Evolutionary conservation across 2,113 vertebrate genomes (phyloP).

Genomic region (Shinisaurus crocodilurus): DNA sequence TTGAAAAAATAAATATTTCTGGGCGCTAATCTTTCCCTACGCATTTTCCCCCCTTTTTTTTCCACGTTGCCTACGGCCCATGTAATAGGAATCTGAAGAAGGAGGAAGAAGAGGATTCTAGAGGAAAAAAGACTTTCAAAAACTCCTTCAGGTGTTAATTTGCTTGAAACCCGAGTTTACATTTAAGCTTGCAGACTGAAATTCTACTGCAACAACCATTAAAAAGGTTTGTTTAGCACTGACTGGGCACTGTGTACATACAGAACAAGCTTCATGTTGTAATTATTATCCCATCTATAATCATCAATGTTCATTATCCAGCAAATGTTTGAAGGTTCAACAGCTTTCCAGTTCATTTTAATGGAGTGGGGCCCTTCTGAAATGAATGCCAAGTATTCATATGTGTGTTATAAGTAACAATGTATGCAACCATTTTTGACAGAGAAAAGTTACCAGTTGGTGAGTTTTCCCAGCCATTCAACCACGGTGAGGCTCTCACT

Average conservation of each 20-base stretch:
- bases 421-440: background rate
- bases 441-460: background rate
- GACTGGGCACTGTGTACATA: background rate
- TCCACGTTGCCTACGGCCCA: constrained; percentile 29
- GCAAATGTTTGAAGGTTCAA: background rate
- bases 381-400: background rate
- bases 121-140: background rate
- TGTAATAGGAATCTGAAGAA: constrained; percentile 61
- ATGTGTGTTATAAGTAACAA: background rate
- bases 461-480: background rate
- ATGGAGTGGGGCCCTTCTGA: background rate
- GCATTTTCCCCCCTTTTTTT: background rate
- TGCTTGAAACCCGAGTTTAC: background rate
- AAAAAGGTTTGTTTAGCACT: background rate
- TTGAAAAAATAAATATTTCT: constrained; percentile 61
- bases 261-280: background rate
- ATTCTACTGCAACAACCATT: background rate
- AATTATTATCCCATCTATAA: background rate
- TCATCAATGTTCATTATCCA: background rate
- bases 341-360: background rate
- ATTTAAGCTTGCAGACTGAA: background rate
- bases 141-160: background rate
- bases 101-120: background rate
- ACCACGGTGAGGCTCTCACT: background rate
- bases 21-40: background rate